Base-by-base conservation (phyloP, 30 jellyfish, hydroid and myxozoan species). In the Hydractinia echinata region DNA sequence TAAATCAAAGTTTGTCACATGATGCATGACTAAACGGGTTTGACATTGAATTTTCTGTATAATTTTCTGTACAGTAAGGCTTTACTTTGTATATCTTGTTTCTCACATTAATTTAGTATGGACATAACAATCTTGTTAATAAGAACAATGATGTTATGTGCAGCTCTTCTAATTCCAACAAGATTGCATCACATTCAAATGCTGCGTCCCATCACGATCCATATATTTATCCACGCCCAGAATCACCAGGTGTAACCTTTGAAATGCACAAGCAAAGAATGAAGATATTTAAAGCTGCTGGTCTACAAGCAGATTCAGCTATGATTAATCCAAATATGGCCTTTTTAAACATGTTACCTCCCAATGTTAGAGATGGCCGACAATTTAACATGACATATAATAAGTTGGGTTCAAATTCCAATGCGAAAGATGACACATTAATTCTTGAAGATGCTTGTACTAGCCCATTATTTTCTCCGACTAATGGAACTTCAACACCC, bases 201-300 rank as follows among this genome's bases (percentile, higher is more conserved):
- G 18, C 70, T 72, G 81, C 44, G 9, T 50, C 10, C 7, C 62
- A 72, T 72, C 16, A 6, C 11, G 85, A 77, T 54, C 85, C 74
- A 7, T 64, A 77, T 21, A 58, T 52, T 6, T 55, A 18, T 52
- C 53, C 54, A 30, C 76, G 85, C 66, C 66, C 87, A 20, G 96
- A 91, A 56, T 61, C 73, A 53, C 80, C 82, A 18, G 89, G 96
- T 15, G 87, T 96, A 15, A 87, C 87, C 56, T 92, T 87, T 71
- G 95, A 86, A 78, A 78, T 92, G 89, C 87, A 92, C 88, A 92
- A 92, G 71, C 89, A 80, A 30, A 86, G 88, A 66, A 92, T 92
- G 96, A 87, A 89, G 67, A 83, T 80, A 73, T 9, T 92, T n/a
- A 92, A 92, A 79, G 96, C 89, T 51, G 98, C 98, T 13, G 98